Evolutionary conservation across 2,888 invertebrate species (phyloP).

Genomic region (Enchytraeus crypticus): DNA sequence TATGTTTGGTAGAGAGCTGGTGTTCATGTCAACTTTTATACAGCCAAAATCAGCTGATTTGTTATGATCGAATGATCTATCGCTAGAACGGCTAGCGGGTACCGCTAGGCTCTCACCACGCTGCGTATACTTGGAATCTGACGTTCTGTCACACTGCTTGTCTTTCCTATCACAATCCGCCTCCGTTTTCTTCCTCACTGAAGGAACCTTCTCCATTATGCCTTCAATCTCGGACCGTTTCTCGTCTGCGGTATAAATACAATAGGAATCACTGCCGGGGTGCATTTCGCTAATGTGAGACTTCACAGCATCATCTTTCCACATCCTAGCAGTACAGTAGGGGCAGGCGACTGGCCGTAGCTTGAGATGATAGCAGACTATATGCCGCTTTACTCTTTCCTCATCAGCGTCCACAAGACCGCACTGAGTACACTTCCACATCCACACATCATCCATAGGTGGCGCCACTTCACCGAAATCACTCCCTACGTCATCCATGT

Average conservation of each 20-base stretch:
- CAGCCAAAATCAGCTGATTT: too few relatives aligned
- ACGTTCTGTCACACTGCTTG: too few relatives aligned
- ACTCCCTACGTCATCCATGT: neutral
- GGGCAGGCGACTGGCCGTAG: slow-evolving; percentile 18
- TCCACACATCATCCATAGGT: too few relatives aligned
- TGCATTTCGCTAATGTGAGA: slow-evolving; percentile 16
- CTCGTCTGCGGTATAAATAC: slow-evolving; percentile 12
- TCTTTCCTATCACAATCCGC: neutral
- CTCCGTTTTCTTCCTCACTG: neutral
- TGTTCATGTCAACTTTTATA: too few relatives aligned
- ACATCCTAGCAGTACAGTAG: slow-evolving; percentile 15
- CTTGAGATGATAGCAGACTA: slow-evolving; percentile 15
- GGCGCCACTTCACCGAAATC: neutral
- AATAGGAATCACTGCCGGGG: slow-evolving; percentile 11
- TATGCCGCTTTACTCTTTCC: slow-evolving; percentile 15
- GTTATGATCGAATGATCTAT: too few relatives aligned
- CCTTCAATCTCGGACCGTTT: slow-evolving; percentile 11
- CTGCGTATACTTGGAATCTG: too few relatives aligned
- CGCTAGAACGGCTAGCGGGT: too few relatives aligned
- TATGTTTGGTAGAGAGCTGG: neutral
- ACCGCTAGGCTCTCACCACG: too few relatives aligned
- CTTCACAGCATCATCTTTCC: slow-evolving; percentile 7
- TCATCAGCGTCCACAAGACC: slow-evolving; percentile 7
- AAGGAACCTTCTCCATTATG: slow-evolving; percentile 13
- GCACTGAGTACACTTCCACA: slow-evolving; percentile 17